Evolutionary conservation across 2,888 invertebrate genomes (phyloP).

Genomic region (Chrysolina americana): DNA sequence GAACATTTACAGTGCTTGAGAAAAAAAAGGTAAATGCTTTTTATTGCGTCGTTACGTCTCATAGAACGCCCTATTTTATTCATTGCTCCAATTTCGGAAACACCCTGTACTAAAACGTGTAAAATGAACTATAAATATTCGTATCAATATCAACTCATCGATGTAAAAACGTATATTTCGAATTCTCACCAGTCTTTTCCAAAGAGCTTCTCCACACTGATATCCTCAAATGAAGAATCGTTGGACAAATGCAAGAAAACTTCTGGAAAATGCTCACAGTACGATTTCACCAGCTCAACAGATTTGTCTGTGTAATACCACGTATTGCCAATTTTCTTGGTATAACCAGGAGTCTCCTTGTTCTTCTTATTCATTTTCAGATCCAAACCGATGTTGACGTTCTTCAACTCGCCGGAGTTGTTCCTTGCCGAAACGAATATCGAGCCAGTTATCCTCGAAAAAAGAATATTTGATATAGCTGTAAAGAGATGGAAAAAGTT

Average conservation of each 20-base stretch:
- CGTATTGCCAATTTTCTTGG: constrained; percentile 76
- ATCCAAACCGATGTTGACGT: constrained; percentile 90
- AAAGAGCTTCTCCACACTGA: constrained; percentile 80
- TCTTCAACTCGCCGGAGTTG: constrained; percentile 65
- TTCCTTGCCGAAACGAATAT: constrained; percentile 75
- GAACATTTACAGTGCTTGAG: too few species aligned
- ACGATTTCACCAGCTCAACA: constrained; percentile 79
- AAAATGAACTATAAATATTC: too few species aligned
- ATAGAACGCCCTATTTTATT: too few species aligned
- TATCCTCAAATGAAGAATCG: constrained; percentile 72
- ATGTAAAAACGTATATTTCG: constrained; percentile 12
- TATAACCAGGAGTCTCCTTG: constrained; percentile 85
- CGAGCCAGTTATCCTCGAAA: constrained; percentile 90
- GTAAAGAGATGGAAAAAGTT: constrained; percentile 49
- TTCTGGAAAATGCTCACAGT: constrained; percentile 80
- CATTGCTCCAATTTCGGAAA: too few species aligned
- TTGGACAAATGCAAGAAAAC: constrained; percentile 77
- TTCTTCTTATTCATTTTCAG: constrained; percentile 90
- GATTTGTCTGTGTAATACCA: constrained; percentile 90
- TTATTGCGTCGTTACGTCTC: too few species aligned
- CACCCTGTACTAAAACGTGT: too few species aligned
- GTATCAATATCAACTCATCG: neutral
- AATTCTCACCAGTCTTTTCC: constrained; percentile 54
- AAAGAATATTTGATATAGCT: constrained; percentile 78
- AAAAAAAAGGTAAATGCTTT: too few species aligned